Conservation (phyloP, 2,888 invertebrate species). For the Dryococelus australis region DNA sequence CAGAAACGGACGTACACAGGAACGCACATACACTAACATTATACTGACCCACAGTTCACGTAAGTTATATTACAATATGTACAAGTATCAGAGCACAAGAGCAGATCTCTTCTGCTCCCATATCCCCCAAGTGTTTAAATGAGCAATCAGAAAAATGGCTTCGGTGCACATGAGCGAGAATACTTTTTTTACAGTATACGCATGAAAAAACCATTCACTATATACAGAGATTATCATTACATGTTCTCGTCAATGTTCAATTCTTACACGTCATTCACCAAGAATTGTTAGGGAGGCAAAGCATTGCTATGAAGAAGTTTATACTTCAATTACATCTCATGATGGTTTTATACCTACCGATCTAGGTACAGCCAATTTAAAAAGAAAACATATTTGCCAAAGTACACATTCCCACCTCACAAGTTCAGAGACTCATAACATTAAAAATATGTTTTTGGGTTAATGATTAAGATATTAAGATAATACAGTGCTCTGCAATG, state of each 20-base stretch:
- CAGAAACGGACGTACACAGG: slow-evolving; percentile 27
- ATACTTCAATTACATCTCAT: background rate
- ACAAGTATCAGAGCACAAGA: slow-evolving; percentile 33
- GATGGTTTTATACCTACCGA: background rate
- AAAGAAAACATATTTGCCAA: background rate
- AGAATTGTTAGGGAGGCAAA: background rate
- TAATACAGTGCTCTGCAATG: background rate
- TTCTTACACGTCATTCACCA: background rate
- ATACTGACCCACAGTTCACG: slow-evolving; percentile 38
- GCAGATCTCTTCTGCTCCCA: background rate
- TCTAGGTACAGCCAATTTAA: slow-evolving; percentile 20
- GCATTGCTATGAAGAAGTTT: background rate
- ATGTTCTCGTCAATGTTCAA: background rate
- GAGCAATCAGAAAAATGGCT: slow-evolving; percentile 7
- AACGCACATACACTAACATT: background rate
- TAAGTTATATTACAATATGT: slow-evolving; percentile 44
- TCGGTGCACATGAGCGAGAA: slow-evolving; percentile 16
- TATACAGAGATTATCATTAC: background rate
- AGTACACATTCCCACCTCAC: too few species aligned
- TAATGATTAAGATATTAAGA: background rate
- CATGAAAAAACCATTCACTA: background rate
- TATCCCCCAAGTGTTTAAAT: background rate
- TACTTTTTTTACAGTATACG: background rate
- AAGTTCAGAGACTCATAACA: too few species aligned
- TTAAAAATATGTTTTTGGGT: too few species aligned